phyloP scores from a whole-genome alignment of 2,888 invertebrate genomes.

The Tachystola acroxantha region DNA sequence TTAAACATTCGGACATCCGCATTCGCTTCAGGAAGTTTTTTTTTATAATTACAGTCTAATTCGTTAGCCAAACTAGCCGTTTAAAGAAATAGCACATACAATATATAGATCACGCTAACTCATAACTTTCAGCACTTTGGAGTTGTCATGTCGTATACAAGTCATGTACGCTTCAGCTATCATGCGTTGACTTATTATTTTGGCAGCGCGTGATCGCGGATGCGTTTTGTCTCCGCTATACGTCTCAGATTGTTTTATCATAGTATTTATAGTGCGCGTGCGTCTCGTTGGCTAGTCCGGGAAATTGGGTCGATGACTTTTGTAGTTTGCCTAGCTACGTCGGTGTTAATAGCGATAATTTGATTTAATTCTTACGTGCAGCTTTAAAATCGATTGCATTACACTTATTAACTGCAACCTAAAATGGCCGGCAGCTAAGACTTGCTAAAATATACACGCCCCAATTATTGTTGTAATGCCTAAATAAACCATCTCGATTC shows the following conservation, averaged over 20 bases:
- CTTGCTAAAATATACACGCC: constrained; percentile 7
- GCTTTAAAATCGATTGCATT: not conserved
- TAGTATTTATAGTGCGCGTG: constrained; percentile 57
- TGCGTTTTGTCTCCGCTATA: constrained; percentile 56
- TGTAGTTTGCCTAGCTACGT: constrained; percentile 20
- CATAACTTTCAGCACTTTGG: too few relatives aligned
- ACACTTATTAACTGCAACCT: not conserved
- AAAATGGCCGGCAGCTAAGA: constrained; percentile 8
- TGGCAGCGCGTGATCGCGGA: constrained; percentile 60
- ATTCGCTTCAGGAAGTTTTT: too few relatives aligned
- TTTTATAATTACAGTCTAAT: too few relatives aligned
- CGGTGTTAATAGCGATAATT: constrained; percentile 2
- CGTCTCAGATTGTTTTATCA: constrained; percentile 39
- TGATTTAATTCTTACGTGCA: not conserved
- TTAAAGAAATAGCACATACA: too few relatives aligned
- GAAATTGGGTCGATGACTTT: constrained; percentile 63
- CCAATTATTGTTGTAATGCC: constrained; percentile 29
- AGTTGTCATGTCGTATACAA: too few relatives aligned
- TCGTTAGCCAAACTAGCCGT: too few relatives aligned
- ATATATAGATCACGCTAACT: too few relatives aligned
- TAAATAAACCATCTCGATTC: constrained; percentile 31
- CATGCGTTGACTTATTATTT: constrained; percentile 26
- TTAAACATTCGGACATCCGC: too few relatives aligned
- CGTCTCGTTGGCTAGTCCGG: constrained; percentile 51
- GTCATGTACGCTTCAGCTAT: too few relatives aligned